Evolutionary conservation across 1,140 invertebrate genomes (phyloP), one percentile per base, ranked within the genome.

Genomic region (Euura lappo): DNA sequence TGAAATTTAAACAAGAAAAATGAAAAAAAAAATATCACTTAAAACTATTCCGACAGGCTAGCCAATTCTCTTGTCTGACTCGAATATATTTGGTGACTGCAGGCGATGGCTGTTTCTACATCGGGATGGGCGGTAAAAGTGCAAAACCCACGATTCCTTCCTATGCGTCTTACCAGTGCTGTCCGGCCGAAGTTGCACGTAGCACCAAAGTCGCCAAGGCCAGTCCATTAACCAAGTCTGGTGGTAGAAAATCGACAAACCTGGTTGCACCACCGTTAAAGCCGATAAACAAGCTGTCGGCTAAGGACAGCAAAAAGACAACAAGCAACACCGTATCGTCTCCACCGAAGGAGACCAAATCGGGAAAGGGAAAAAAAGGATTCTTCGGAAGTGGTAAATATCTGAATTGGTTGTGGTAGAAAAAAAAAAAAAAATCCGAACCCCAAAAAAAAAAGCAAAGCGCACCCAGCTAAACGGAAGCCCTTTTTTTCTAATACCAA

Each of bases 101-200:
- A 96, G 94, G 94, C 93, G 94, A 95, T 93, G 94, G 94, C 93
- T 96, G 94, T 94, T 95, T 96, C 94, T 95, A 95, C 94, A 94
- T 96, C 91, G 94, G 94, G 90, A 92, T 96, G 91, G 94, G 93
- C 89, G 93, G 93, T 90, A 94, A 94, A 90, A 91, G 87, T 84
- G 90, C 92, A 88, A 86, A 90, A 85, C 93, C 93, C 87, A 92
- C 91, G 88, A 84, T 87, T 82, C 91, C 92, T 88, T 91, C 92
- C 85, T 95, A 94, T 90, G 93, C 94, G 92, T 93, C 94, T 81
- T 96, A 94, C 91, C 94, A 95, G 90, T 95, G 94, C 92, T 96
- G 94, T 91, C 94, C 94, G 85, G 93, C 93, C 88, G 94, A 94
- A 91, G 91, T 93, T 86, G 90, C 91, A 79, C 91, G 89, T 79